Evolutionary conservation across 2,113 vertebrate genomes (phyloP).

Genomic region (Chlamydotis undulata): DNA sequence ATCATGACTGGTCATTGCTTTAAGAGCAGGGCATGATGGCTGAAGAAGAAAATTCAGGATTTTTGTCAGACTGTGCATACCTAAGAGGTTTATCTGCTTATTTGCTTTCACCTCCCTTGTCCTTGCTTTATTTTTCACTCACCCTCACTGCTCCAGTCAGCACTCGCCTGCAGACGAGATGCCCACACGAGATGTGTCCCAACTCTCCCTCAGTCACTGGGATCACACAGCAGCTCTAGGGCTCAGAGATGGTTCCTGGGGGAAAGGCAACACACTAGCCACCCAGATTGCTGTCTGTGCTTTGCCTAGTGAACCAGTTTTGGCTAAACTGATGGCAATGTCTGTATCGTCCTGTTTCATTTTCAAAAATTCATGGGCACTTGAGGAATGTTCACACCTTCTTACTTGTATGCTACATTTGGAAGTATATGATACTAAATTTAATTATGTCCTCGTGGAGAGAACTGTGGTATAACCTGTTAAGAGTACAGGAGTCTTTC

Average conservation of each 20-base stretch:
- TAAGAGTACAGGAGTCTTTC: not conserved
- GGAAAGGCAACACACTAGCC: not conserved
- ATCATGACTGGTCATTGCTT: not conserved
- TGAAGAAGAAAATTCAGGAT: not conserved
- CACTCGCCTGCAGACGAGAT: not conserved
- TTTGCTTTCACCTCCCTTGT: not conserved
- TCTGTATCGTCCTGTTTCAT: not conserved
- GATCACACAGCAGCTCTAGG: not conserved
- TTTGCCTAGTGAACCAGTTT: not conserved
- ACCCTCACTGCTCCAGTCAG: not conserved
- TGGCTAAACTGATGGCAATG: not conserved
- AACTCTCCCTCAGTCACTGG: not conserved
- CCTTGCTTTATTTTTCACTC: not conserved
- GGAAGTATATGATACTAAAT: not conserved
- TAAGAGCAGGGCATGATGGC: not conserved
- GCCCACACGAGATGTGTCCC: fast-evolving
- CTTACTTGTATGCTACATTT: not conserved
- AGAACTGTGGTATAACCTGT: not conserved
- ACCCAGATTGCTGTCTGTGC: not conserved
- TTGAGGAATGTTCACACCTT: not conserved
- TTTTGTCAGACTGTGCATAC: not conserved
- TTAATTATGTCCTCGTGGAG: not conserved
- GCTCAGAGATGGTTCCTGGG: not conserved
- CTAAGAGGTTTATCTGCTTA: not conserved
- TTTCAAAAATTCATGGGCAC: not conserved